Evolutionary conservation across 2,888 invertebrate species (phyloP).

Genomic region (Smittia aterrima): DNA sequence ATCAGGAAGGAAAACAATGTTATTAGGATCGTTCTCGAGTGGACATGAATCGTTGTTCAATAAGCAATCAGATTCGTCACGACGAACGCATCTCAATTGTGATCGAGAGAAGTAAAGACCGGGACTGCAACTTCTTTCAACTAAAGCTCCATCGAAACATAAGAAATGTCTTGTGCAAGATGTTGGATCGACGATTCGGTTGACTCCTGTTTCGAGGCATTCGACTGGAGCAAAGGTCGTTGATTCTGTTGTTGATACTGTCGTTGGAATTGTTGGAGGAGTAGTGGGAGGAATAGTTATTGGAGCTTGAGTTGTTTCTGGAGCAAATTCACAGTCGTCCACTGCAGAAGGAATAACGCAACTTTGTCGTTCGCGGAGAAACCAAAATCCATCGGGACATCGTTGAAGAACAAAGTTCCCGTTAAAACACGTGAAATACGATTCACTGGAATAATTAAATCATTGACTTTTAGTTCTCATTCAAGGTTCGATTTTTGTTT

Average conservation of each 20-base stretch:
- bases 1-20: constrained; percentile 19
- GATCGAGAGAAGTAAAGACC: constrained; percentile 27
- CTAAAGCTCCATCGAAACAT: not conserved
- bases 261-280: not conserved
- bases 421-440: constrained; percentile 24
- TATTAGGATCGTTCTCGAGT: not conserved
- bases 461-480: not conserved
- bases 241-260: not conserved
- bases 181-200: not conserved
- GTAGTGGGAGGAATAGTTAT: not conserved
- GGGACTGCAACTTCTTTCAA: constrained; percentile 10
- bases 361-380: not conserved
- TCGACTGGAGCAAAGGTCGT: not conserved
- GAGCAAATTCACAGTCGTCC: not conserved
- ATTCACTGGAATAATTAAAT: not conserved
- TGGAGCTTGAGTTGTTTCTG: not conserved
- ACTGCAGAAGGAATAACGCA: not conserved
- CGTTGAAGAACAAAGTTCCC: not conserved
- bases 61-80: constrained; percentile 18
- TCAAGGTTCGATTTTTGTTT: not conserved
- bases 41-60: not conserved
- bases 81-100: constrained; percentile 20
- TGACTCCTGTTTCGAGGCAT: not conserved
- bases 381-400: constrained; percentile 15
- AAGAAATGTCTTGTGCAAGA: constrained; percentile 10